phyloP scores from a whole-genome alignment of 2,888 invertebrate genomes.

The Agrilus cyanescens region DNA sequence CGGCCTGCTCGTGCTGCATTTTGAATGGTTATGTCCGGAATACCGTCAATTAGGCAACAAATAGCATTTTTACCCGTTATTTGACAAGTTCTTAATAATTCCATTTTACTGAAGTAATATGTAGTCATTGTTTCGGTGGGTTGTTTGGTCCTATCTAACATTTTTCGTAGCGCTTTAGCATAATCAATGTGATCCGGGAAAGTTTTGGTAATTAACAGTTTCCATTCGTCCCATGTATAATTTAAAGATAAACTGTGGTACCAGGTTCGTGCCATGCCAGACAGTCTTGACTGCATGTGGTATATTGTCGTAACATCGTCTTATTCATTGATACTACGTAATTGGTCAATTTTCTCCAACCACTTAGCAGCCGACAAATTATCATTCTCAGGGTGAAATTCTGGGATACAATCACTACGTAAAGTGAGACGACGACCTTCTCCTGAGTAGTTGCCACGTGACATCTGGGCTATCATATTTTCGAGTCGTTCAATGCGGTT shows the following conservation, averaged over 20 bases:
- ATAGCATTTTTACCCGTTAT: conserved; percentile 10
- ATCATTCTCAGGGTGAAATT: conserved; percentile 7
- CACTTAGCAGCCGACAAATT: conserved; percentile 14
- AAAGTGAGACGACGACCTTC: background rate
- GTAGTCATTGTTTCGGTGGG: conserved; percentile 10
- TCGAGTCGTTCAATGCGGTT: too few relatives aligned
- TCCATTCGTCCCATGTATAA: conserved; percentile 16
- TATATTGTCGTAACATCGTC: conserved; percentile 13
- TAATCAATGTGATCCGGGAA: conserved; percentile 11
- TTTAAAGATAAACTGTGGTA: conserved; percentile 12
- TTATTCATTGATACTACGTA: conserved; percentile 12
- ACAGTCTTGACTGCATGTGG: conserved; percentile 14
- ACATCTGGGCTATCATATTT: too few relatives aligned
- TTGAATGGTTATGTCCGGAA: conserved; percentile 6
- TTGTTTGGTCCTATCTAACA: conserved; percentile 7
- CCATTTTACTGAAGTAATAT: conserved; percentile 18
- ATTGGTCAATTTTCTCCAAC: conserved; percentile 16
- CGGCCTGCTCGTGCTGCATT: conserved; percentile 9
- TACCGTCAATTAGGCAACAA: conserved; percentile 12
- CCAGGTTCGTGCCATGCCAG: conserved; percentile 16
- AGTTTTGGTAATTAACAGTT: conserved; percentile 11
- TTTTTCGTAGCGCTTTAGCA: conserved; percentile 5
- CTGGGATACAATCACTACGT: conserved; percentile 5
- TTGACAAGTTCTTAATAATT: conserved; percentile 9
- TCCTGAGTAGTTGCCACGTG: too few relatives aligned